Conservation (phyloP, 2,113 vertebrate genomes). For the Apodemus sylvaticus region DNA sequence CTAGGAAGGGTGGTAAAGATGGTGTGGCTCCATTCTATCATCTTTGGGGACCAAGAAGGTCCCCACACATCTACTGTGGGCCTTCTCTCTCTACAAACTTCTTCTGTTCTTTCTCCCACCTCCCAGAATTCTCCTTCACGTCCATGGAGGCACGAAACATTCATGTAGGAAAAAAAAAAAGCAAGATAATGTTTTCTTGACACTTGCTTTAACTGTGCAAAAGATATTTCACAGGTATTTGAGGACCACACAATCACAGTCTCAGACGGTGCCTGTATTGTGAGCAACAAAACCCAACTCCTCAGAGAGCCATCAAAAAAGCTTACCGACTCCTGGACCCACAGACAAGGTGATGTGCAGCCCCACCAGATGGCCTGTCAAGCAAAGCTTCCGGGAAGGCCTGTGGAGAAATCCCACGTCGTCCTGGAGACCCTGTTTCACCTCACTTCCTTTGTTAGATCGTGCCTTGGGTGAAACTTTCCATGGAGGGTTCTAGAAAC, state of each 20-base stretch:
- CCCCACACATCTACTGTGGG: too few relatives aligned
- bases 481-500: constrained; percentile 19
- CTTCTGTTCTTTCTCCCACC: background rate
- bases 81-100: background rate
- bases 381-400: background rate
- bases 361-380: background rate
- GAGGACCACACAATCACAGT: constrained; percentile 43
- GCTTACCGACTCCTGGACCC: constrained; percentile 48
- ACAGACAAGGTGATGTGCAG: constrained; percentile 6
- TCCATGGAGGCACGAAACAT: constrained; percentile 32
- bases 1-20: background rate
- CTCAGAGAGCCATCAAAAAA: constrained; percentile 44
- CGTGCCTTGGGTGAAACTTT: constrained; percentile 43
- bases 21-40: background rate
- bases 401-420: background rate
- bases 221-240: constrained; percentile 52
- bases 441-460: background rate
- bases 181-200: constrained; percentile 28
- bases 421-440: background rate
- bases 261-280: background rate
- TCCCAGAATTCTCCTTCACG: constrained; percentile 27
- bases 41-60: constrained; percentile 15
- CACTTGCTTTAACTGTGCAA: constrained; percentile 53
- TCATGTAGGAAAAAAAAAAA: background rate
- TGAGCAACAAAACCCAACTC: constrained; percentile 43